Base-by-base conservation (phyloP, 2,797 vertebrate genomes). In the Rhadinocentrus ornatus region DNA sequence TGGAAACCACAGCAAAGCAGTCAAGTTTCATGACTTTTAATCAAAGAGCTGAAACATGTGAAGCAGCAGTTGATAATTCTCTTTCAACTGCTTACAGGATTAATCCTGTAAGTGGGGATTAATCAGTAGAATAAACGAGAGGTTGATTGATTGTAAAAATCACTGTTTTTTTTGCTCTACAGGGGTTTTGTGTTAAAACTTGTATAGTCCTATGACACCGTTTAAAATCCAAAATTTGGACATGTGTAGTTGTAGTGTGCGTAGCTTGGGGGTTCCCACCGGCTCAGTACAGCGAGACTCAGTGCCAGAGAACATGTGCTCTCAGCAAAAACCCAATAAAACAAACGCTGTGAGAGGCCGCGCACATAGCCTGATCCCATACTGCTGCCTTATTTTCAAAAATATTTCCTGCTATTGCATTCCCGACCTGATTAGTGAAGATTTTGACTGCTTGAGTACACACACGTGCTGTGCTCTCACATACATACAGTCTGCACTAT, bases 321-420 rank as follows among this genome's bases (percentile, higher is more conserved):
- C 69, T 81, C 66, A 72, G 59, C 68, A 48, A 72, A 74, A 82
- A 88, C 71, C 22, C 54, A 20, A 73, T 60, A 76, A 85, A 87
- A 81, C 73, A 82, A 82, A 80, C 83, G 37, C n/a, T n/a, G n/a
- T n/a, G n/a, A n/a, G n/a, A n/a, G n/a, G n/a, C n/a, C n/a, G n/a
- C n/a, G n/a, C n/a, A 24, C 48, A n/a, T 68, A 57, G 80, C 76
- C 71, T 72, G 66, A 88, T 87, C 86, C 76, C 69, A 59, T 62
- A 85, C 63, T 27, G 69, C 62, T 52, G 78, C 69, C 46, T 73
- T 76, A 63, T 62, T 81, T 69, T 80, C 74, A 75, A 46, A 48
- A 80, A 57, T 64, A 67, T 75, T 87, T 87, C 84, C 82, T 82
- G 85, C 82, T 67, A 86, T 89, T 84, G 80, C 90, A 90, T 93